Evolutionary conservation across 1,140 invertebrate species (phyloP).

Genomic region (Drosophila pachea): DNA sequence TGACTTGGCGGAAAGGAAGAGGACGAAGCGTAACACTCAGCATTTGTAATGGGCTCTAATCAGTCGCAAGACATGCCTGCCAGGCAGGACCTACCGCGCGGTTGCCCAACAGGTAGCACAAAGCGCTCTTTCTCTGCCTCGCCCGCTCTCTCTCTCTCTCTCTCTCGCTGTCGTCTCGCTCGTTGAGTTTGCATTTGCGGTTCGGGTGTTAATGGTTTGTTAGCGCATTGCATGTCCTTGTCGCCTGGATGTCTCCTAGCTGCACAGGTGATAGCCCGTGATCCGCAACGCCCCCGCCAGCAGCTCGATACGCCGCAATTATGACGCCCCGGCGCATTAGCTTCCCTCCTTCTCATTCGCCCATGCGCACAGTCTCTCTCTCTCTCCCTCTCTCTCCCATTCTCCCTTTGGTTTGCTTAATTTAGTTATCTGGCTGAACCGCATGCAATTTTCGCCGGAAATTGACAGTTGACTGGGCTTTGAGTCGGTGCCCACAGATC

Average conservation of each 20-base stretch:
- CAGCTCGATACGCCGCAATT: constrained; percentile 45
- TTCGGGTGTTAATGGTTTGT: constrained; percentile 76
- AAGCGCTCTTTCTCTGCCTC: neutral
- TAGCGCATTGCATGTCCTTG: constrained; percentile 47
- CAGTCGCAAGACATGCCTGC: neutral
- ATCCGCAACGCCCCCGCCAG: constrained; percentile 11
- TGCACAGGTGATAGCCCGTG: constrained; percentile 36
- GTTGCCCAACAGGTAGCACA: constrained; percentile 56
- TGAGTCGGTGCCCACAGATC: constrained; percentile 52
- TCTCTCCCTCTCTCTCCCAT: neutral
- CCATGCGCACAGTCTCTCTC: neutral
- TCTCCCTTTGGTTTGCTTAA: constrained; percentile 39
- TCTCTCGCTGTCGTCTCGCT: constrained; percentile 5
- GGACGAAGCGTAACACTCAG: constrained; percentile 69
- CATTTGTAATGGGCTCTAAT: constrained; percentile 67
- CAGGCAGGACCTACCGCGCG: constrained; percentile 59
- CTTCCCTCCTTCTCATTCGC: neutral
- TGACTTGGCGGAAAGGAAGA: constrained; percentile 45
- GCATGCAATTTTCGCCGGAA: constrained; percentile 62
- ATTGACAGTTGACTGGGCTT: constrained; percentile 39
- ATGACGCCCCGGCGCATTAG: constrained; percentile 35
- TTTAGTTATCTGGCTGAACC: constrained; percentile 65
- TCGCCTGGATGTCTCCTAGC: constrained; percentile 14
- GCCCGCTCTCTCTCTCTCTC: neutral
- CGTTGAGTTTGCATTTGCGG: constrained; percentile 59